Conservation (phyloP, 2,888 invertebrate species). For the Drosophila demipolita region DNA sequence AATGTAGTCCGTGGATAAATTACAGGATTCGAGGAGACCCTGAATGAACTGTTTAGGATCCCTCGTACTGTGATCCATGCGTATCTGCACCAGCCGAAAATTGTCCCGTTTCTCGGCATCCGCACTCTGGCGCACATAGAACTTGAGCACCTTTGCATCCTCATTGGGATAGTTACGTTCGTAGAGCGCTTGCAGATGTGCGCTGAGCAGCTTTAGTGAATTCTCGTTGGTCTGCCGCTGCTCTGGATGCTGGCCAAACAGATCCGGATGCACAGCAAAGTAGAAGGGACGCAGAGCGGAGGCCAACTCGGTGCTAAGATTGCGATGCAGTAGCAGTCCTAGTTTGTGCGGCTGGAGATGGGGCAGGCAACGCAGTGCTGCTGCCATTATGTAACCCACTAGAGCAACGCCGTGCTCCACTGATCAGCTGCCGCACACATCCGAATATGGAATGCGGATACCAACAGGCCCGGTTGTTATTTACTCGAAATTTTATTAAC, state of each 20-base stretch:
- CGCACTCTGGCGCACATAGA: slow-evolving; percentile 89
- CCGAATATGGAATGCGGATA: slow-evolving; percentile 22
- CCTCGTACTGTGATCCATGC: slow-evolving; percentile 88
- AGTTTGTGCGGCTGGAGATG: slow-evolving; percentile 14
- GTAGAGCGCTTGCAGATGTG: slow-evolving; percentile 92
- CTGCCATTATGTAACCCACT: slow-evolving; percentile 63
- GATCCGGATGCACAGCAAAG: slow-evolving; percentile 97
- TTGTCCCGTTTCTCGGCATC: slow-evolving; percentile 83
- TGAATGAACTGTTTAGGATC: slow-evolving; percentile 90
- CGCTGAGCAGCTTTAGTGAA: slow-evolving; percentile 94
- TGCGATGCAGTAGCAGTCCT: slow-evolving; percentile 22
- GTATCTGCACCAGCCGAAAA: slow-evolving; percentile 91
- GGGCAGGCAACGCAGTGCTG: slow-evolving; percentile 32
- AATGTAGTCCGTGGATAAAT: slow-evolving; percentile 94
- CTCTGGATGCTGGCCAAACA: slow-evolving; percentile 95
- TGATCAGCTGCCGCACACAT: slow-evolving; percentile 34
- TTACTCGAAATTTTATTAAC: slow-evolving; percentile 46
- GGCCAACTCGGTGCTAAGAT: slow-evolving; percentile 89
- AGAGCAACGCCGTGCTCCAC: slow-evolving; percentile 43
- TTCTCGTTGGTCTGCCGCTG: slow-evolving; percentile 96
- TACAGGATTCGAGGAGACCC: slow-evolving; percentile 91
- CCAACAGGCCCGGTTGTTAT: slow-evolving; percentile 17
- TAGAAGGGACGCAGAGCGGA: slow-evolving; percentile 97
- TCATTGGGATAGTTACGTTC: slow-evolving; percentile 85
- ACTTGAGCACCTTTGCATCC: slow-evolving; percentile 88